These are phyloP conservation scores for Sycophila texana DNA, from an alignment of 2,888 invertebrate genomes.

Conservation along the genomic window DNA sequence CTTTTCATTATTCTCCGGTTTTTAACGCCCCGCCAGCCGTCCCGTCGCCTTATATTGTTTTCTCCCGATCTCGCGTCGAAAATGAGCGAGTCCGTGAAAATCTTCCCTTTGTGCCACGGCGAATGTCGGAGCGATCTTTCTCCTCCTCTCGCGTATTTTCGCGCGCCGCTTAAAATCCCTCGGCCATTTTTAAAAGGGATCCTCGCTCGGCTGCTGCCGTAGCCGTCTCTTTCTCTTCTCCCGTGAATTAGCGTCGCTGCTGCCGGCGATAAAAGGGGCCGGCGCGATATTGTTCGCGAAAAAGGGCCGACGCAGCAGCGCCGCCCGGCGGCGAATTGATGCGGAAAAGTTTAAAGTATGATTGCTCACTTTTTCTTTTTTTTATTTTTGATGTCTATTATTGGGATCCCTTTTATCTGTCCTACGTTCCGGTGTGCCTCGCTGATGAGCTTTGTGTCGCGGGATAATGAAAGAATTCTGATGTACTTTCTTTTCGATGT, in stretches of 20 bases:
- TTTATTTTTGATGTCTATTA: neutral
- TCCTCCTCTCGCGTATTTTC: slow-evolving; percentile 22
- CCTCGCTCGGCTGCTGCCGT: neutral
- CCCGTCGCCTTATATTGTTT: slow-evolving; percentile 31
- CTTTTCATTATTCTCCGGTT: slow-evolving; percentile 54
- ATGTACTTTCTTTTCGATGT: neutral
- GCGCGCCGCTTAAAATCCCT: slow-evolving; percentile 28
- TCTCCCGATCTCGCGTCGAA: slow-evolving; percentile 34
- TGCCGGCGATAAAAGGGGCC: slow-evolving; percentile 12
- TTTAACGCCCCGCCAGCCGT: slow-evolving; percentile 13
- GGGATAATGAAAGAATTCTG: slow-evolving; percentile 24
- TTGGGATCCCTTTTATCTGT: neutral
- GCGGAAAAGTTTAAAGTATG: slow-evolving; percentile 27
- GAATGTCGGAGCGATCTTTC: neutral
- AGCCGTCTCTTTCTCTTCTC: slow-evolving; percentile 7
- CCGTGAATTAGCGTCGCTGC: slow-evolving; percentile 22
- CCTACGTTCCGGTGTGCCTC: neutral
- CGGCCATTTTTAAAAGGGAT: slow-evolving; percentile 31
- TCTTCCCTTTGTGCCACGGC: slow-evolving; percentile 16
- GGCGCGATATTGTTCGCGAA: slow-evolving; percentile 18
- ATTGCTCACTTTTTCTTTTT: slow-evolving; percentile 19
- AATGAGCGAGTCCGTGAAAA: slow-evolving; percentile 46
- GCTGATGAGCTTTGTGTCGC: neutral
- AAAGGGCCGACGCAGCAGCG: neutral
- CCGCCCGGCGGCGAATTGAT: neutral